Conservation (phyloP, 2,888 invertebrate genomes). For the Syritta pipiens region DNA sequence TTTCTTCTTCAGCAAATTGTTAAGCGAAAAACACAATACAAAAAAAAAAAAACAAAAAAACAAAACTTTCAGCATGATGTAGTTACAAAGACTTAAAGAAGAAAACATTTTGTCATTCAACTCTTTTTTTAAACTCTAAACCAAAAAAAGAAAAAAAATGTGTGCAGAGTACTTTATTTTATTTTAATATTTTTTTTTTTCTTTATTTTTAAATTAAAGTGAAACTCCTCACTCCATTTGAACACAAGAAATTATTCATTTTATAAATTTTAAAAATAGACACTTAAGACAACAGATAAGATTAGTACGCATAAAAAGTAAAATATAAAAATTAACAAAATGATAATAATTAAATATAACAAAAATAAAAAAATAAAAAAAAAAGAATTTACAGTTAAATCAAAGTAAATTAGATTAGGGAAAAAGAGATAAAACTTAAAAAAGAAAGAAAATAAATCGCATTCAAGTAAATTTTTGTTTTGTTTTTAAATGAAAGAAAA, state of each 20-base stretch:
- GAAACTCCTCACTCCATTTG: background rate
- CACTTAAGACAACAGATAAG: constrained; percentile 16
- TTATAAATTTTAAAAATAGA: constrained; percentile 19
- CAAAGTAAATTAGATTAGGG: constrained; percentile 14
- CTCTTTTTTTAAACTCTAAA: background rate
- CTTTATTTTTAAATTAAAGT: no score
- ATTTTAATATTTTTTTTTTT: no score
- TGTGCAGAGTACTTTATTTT: no score
- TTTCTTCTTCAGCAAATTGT: constrained; percentile 25
- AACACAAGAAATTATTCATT: constrained; percentile 7
- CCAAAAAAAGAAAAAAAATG: no score
- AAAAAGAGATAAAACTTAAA: background rate
- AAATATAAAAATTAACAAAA: background rate
- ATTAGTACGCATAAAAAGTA: background rate
- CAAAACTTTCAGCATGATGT: no score
- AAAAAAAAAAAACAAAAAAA: background rate
- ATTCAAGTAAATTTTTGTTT: background rate
- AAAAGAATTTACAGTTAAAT: constrained; percentile 11
- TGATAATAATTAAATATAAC: background rate
- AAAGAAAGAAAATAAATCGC: background rate
- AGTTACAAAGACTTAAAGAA: no score
- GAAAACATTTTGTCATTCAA: no score
- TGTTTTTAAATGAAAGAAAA: no score
- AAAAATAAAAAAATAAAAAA: background rate
- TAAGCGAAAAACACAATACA: background rate